These are phyloP conservation scores for Phyllostomus hastatus DNA, from an alignment of 2,113 vertebrate genomes.

Conservation along the genomic window DNA sequence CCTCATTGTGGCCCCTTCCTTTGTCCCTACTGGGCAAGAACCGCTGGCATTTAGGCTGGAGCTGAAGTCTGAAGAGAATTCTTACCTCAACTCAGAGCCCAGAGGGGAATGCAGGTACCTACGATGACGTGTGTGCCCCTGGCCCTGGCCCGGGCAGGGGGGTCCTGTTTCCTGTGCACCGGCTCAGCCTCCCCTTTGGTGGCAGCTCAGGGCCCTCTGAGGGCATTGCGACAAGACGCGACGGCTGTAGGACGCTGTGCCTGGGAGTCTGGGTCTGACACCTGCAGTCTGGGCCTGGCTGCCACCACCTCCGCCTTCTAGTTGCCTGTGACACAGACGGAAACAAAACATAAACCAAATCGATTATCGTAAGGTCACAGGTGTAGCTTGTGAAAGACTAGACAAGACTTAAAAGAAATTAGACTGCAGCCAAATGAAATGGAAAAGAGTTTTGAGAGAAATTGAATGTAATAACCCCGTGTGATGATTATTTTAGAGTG, in stretches of 20 bases:
- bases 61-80: not conserved
- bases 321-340: not conserved
- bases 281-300: not conserved
- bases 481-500: constrained; percentile 12
- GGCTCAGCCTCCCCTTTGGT: not conserved
- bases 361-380: constrained; percentile 60
- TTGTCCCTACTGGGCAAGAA: not conserved
- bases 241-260: not conserved
- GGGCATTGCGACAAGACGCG: not conserved
- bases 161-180: not conserved
- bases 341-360: constrained; percentile 47
- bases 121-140: accelerated
- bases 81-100: not conserved
- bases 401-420: constrained; percentile 59
- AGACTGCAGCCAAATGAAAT: constrained; percentile 53
- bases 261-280: not conserved
- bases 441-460: constrained; percentile 51
- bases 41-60: not conserved
- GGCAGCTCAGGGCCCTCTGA: not conserved
- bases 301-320: not conserved
- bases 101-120: not conserved
- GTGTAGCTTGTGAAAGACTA: constrained; percentile 21
- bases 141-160: not conserved
- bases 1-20: not conserved
- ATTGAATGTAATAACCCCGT: constrained; percentile 25